Conservation (phyloP, 2,113 vertebrate genomes). For the Psammodynastes pulverulentus region DNA sequence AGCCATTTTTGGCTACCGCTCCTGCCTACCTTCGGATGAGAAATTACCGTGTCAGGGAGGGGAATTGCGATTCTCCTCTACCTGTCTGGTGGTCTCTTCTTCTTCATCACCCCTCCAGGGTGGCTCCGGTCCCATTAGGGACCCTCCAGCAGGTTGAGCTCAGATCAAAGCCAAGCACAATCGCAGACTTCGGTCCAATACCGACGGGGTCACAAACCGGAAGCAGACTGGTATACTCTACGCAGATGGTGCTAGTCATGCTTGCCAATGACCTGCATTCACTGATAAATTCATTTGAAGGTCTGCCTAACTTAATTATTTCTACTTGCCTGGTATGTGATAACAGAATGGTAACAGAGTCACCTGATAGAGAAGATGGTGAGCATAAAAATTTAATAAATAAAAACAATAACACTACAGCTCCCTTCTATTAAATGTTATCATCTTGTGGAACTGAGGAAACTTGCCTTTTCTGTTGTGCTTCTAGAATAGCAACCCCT, state of each 20-base stretch:
- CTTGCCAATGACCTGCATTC: neutral
- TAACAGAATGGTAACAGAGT: neutral
- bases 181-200: no score
- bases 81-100: no score
- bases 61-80: no score
- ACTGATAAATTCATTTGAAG: neutral
- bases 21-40: no score
- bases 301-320: neutral
- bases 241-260: neutral
- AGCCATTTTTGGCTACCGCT: no score
- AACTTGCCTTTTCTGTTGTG: neutral
- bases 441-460: neutral
- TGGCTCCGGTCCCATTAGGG: no score
- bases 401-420: neutral
- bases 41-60: no score
- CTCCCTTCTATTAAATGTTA: neutral
- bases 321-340: neutral
- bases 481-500: neutral
- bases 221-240: neutral
- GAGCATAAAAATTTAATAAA: neutral
- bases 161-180: no score
- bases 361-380: neutral
- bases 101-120: no score
- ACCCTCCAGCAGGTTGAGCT: no score
- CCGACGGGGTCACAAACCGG: no score